phyloP scores from a whole-genome alignment of 2,113 vertebrate genomes.

The Archocentrus centrarchus region DNA sequence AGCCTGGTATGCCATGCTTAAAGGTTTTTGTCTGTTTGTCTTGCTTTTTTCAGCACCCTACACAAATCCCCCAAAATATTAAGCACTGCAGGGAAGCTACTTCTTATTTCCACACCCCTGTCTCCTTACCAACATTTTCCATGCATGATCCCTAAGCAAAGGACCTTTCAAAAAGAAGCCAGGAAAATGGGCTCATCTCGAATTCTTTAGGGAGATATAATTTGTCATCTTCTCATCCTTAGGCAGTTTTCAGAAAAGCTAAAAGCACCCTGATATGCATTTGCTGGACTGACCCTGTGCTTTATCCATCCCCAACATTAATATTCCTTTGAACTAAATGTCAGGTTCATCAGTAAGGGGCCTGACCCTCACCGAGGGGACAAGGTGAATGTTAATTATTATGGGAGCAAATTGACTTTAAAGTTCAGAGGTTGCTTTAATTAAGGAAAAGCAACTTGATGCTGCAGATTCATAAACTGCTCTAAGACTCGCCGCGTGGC shows the following conservation, averaged over 20 bases:
- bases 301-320: slow-evolving; percentile 53
- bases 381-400: slow-evolving; percentile 73
- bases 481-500: neutral
- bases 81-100: neutral
- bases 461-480: slow-evolving; percentile 24
- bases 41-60: neutral
- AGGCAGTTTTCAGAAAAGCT: slow-evolving; percentile 28
- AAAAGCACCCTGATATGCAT: slow-evolving; percentile 28
- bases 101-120: neutral
- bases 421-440: slow-evolving; percentile 64
- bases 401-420: slow-evolving; percentile 55
- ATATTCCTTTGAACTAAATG: slow-evolving; percentile 70
- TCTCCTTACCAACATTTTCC: slow-evolving; percentile 6
- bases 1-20: neutral
- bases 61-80: neutral
- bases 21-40: neutral
- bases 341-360: slow-evolving; percentile 49
- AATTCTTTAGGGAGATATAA: slow-evolving; percentile 15
- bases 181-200: slow-evolving; percentile 5
- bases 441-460: slow-evolving; percentile 41
- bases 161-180: neutral
- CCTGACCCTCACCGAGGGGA: slow-evolving; percentile 20
- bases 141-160: neutral
- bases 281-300: slow-evolving; percentile 29
- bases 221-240: slow-evolving; percentile 49